phyloP scores from a whole-genome alignment of 2,797 vertebrate species.

The Euthynnus affinis region DNA sequence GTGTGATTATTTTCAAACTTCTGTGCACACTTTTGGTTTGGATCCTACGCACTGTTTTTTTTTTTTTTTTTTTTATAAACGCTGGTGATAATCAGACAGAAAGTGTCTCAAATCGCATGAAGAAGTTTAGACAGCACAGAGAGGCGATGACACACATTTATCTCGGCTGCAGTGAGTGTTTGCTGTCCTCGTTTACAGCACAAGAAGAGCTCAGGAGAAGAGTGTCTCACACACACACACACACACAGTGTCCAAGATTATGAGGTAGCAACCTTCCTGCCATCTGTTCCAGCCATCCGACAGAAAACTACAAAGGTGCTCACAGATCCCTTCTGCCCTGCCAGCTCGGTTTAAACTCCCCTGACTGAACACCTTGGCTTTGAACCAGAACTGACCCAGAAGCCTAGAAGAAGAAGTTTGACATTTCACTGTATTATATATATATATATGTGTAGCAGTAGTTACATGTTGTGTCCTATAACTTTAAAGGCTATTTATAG shows the following conservation, averaged over 20 bases:
- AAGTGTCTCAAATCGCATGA: no score
- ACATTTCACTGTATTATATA: not conserved
- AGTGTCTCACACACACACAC: slow-evolving; percentile 28
- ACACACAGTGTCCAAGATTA: slow-evolving; percentile 47
- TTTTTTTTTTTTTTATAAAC: no score
- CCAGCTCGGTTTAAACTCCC: slow-evolving; percentile 39
- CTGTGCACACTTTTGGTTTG: no score
- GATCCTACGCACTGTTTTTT: no score
- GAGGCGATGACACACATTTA: no score
- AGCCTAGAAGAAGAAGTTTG: slow-evolving; percentile 2
- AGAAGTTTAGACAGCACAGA: no score
- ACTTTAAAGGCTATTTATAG: no score
- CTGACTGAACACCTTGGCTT: slow-evolving; percentile 26
- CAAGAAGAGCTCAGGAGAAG: slow-evolving; percentile 22
- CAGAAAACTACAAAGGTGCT: slow-evolving; percentile 52
- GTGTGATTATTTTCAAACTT: no score
- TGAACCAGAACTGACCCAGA: slow-evolving; percentile 4
- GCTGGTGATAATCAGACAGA: no score
- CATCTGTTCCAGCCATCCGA: slow-evolving; percentile 59
- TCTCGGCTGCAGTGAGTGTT: not conserved
- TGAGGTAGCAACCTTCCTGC: slow-evolving; percentile 46
- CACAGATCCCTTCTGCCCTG: slow-evolving; percentile 22
- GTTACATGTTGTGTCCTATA: no score
- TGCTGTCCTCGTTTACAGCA: slow-evolving; percentile 27
- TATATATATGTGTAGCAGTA: no score